Percentiles rank a stretch among this genome's conserved stretches.
Evolutionary conservation across 1,140 invertebrate species (phyloP).

Genomic region (Gryllus bimaculatus): DNA sequence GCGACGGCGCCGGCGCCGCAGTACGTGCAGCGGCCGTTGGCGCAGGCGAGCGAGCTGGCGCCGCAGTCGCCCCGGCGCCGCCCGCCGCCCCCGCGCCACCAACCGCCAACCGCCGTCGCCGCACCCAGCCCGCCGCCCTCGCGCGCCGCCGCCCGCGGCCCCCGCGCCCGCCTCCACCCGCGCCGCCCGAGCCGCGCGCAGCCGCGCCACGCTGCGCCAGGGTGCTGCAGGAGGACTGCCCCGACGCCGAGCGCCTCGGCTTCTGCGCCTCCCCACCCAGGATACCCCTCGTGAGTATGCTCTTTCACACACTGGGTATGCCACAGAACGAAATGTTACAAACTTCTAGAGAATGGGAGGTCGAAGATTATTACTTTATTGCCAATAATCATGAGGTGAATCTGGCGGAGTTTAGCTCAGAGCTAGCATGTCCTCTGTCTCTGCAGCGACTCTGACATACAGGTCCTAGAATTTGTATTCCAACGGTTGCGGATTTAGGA

Average conservation of each 20-base stretch:
- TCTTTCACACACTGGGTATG: no score
- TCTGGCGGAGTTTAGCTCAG: no score
- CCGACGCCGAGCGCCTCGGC: slow-evolving; percentile 18
- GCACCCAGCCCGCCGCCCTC: slow-evolving; percentile 15
- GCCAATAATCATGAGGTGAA: no score
- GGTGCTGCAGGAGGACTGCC: slow-evolving; percentile 27
- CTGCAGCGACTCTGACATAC: no score
- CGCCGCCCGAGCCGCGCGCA: slow-evolving; percentile 39
- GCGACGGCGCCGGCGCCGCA: no score
- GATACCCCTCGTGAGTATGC: slow-evolving; percentile 24
- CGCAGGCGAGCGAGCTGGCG: background rate
- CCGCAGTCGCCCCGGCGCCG: slow-evolving; percentile 37
- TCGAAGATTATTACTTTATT: no score
- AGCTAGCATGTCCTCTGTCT: no score
- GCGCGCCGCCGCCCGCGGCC: slow-evolving; percentile 21
- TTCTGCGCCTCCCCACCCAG: slow-evolving; percentile 24
- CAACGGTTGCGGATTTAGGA: no score
- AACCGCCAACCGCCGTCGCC: slow-evolving; percentile 33
- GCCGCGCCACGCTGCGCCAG: slow-evolving; percentile 41
- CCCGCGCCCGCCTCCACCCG: slow-evolving; percentile 34
- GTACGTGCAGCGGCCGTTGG: background rate
- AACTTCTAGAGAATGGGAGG: no score
- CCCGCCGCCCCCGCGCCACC: slow-evolving; percentile 42
- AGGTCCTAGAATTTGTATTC: no score
- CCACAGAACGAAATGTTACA: no score